Percentiles rank a stretch among this genome's conserved stretches.
These are phyloP conservation scores for Andrena flavipes DNA, from an alignment of 2,888 invertebrate genomes.

Conservation along the genomic window DNA sequence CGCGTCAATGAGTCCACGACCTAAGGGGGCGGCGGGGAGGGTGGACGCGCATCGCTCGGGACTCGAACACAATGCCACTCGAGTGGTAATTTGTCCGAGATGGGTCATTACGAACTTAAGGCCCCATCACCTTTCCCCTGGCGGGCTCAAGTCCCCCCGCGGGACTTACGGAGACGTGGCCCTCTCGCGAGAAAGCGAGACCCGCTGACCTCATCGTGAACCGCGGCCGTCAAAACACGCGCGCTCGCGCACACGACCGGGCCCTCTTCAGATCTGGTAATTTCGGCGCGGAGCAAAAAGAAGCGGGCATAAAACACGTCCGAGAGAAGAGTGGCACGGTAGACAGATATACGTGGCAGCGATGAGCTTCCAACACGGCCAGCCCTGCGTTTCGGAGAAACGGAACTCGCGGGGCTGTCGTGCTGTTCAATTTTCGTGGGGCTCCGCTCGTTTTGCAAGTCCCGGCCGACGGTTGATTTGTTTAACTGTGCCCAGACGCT, in stretches of 20 bases:
- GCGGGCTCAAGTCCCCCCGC: conserved; percentile 39
- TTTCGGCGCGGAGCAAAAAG: conserved; percentile 63
- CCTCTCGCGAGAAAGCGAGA: conserved; percentile 73
- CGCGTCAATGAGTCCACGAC: conserved; percentile 55
- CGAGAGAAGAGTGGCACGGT: conserved; percentile 64
- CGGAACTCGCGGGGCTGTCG: neutral
- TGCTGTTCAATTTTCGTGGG: conserved; percentile 18
- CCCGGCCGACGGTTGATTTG: conserved; percentile 16
- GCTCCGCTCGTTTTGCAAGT: conserved; percentile 11
- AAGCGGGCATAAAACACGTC: conserved; percentile 66
- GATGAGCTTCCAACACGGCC: conserved; percentile 58
- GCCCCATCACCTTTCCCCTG: conserved; percentile 35
- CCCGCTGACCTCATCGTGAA: conserved; percentile 79
- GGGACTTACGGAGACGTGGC: conserved; percentile 44
- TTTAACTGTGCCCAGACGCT: neutral
- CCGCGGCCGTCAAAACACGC: conserved; percentile 76
- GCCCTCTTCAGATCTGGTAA: conserved; percentile 66
- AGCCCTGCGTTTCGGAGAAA: conserved; percentile 40
- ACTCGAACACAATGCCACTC: conserved; percentile 75
- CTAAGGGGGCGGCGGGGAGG: conserved; percentile 19
- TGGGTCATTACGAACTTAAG: conserved; percentile 64
- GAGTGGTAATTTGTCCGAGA: conserved; percentile 72
- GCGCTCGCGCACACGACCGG: conserved; percentile 26
- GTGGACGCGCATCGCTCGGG: conserved; percentile 65
- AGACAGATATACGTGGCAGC: conserved; percentile 61